phyloP scores from a whole-genome alignment of 2,797 vertebrate species.

The Coregonus sp. region DNA sequence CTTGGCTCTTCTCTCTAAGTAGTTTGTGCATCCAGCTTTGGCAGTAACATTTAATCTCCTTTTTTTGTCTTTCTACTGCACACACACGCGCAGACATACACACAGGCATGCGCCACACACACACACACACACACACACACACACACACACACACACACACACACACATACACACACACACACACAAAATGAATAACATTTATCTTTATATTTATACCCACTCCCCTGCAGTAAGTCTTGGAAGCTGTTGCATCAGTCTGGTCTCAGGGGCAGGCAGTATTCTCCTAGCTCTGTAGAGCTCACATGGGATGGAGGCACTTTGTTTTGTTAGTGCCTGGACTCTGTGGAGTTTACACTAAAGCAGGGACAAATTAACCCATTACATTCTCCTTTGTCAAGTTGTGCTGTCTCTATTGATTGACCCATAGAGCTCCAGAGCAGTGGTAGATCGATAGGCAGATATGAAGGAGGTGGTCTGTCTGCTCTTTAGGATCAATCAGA shows the following conservation, averaged over 20 bases:
- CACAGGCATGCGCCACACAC: constrained; percentile 4
- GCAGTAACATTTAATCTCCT: no score
- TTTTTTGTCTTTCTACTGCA: no score
- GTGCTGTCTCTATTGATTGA: constrained; percentile 28
- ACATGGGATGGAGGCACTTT: constrained; percentile 46
- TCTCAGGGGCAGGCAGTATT: constrained; percentile 2
- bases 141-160: constrained; percentile 21
- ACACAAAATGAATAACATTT: constrained; percentile 31
- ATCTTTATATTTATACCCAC: not conserved
- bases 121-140: constrained; percentile 19
- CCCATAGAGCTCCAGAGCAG: not conserved
- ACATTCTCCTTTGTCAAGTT: constrained; percentile 25
- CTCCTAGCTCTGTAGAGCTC: constrained; percentile 23
- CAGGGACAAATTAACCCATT: constrained; percentile 34
- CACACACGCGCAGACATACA: no score
- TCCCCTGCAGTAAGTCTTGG: constrained; percentile 49
- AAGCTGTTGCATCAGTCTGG: constrained; percentile 67
- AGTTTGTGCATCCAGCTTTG: no score
- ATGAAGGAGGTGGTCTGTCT: not conserved
- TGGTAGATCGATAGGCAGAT: constrained; percentile 1
- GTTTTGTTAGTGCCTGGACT: not conserved
- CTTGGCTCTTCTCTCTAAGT: no score
- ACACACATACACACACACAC: constrained; percentile 27
- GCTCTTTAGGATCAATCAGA: no score
- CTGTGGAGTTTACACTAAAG: not conserved